Percentiles rank a stretch among this genome's conserved stretches.
phyloP scores from a whole-genome alignment of 2,888 invertebrate genomes.

The Stenurella melanura region DNA sequence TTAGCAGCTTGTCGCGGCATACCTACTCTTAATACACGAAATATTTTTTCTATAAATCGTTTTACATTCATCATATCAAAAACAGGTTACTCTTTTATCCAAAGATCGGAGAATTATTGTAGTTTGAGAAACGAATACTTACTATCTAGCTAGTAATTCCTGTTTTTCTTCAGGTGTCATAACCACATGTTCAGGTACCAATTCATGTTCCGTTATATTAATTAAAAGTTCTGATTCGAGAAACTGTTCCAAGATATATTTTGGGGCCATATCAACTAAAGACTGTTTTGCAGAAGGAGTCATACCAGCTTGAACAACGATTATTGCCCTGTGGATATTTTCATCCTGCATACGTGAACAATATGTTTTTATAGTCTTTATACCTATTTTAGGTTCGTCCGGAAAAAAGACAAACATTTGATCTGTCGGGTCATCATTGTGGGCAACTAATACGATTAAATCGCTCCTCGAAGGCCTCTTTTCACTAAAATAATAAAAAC shows the following conservation, averaged over 20 bases:
- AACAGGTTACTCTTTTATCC: no score
- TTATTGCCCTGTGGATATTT: constrained; percentile 97
- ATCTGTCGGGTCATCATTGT: constrained; percentile 99
- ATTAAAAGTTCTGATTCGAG: constrained; percentile 95
- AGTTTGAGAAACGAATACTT: not conserved
- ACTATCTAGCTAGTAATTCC: constrained; percentile 94
- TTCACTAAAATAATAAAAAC: constrained; percentile 80
- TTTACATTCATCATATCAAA: no score
- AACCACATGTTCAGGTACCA: constrained; percentile 99
- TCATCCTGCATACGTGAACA: constrained; percentile 99
- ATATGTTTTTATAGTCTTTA: constrained; percentile 98
- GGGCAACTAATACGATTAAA: constrained; percentile 96
- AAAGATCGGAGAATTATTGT: no score
- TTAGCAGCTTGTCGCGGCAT: no score
- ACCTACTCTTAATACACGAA: no score
- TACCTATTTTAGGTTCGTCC: constrained; percentile 99
- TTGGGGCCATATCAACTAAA: constrained; percentile 98
- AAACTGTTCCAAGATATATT: constrained; percentile 98
- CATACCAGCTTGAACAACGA: constrained; percentile 99
- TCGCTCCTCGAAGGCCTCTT: constrained; percentile 94
- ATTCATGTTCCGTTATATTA: constrained; percentile 97
- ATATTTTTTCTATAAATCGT: no score
- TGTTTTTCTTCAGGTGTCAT: constrained; percentile 98
- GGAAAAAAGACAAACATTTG: constrained; percentile 99
- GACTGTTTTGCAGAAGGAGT: constrained; percentile 99